These are phyloP conservation scores for Heptranchias perlo DNA, from an alignment of 2,113 vertebrate genomes.

Conservation along the genomic window DNA sequence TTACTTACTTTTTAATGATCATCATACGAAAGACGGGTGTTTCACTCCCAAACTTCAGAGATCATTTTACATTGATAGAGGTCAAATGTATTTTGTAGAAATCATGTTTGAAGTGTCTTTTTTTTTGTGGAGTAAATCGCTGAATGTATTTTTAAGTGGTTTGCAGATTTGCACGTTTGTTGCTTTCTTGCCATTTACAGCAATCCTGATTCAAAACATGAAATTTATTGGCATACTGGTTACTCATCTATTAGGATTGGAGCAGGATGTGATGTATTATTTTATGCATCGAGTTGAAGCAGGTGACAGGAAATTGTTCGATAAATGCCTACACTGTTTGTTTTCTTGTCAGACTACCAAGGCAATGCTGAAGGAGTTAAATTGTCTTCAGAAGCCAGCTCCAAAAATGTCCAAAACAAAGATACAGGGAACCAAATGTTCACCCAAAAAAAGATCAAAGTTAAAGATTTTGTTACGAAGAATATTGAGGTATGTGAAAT, in stretches of 20 bases:
- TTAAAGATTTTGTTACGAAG: slow-evolving; percentile 75
- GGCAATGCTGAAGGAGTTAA: slow-evolving; percentile 27
- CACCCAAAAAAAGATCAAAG: slow-evolving; percentile 50
- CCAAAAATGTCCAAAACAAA: slow-evolving; percentile 41
- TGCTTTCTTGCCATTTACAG: background rate
- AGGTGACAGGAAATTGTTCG: background rate
- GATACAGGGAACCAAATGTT: slow-evolving; percentile 40
- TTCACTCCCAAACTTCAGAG: background rate
- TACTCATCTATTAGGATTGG: background rate
- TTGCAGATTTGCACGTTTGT: background rate
- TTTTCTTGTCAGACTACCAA: slow-evolving; percentile 20
- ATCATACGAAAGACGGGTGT: background rate
- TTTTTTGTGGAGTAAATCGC: background rate
- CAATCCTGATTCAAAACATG: background rate
- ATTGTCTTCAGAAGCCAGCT: background rate
- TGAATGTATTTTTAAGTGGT: background rate
- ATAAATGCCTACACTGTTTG: background rate
- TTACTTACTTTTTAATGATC: background rate
- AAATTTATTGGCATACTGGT: background rate
- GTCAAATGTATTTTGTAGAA: background rate
- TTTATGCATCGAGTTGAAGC: background rate
- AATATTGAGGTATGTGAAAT: slow-evolving; percentile 81
- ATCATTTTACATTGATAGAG: background rate
- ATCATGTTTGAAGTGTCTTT: background rate
- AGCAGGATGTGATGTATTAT: slow-evolving; percentile 12